These are phyloP conservation scores for Stenichneumon culpator DNA, from an alignment of 2,888 invertebrate species.

Conservation along the genomic window DNA sequence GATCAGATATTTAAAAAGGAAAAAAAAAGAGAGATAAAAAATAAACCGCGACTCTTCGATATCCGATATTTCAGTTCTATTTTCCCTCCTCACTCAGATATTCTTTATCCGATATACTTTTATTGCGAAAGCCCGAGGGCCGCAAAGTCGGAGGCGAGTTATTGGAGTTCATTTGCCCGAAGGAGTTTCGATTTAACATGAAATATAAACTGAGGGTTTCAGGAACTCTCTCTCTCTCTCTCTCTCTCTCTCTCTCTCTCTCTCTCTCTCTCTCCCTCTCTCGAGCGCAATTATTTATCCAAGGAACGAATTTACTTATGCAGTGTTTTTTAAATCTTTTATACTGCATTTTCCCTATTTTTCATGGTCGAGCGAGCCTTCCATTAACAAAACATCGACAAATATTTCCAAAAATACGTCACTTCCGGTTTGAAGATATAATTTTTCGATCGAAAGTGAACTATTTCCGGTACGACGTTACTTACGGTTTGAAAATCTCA, in stretches of 20 bases:
- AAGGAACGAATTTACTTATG: not conserved
- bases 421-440: no score
- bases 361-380: not conserved
- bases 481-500: no score
- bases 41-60: slow-evolving; percentile 34
- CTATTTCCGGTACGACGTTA: no score
- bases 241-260: slow-evolving; percentile 11
- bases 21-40: not conserved
- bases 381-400: not conserved
- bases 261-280: slow-evolving; percentile 4
- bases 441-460: no score
- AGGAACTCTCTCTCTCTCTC: not conserved
- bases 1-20: slow-evolving; percentile 59
- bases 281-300: not conserved
- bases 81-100: slow-evolving; percentile 70
- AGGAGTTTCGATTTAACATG: slow-evolving; percentile 33
- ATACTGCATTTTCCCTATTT: not conserved
- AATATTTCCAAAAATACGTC: not conserved
- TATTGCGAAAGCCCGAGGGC: slow-evolving; percentile 43
- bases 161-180: slow-evolving; percentile 53
- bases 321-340: not conserved
- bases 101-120: slow-evolving; percentile 34
- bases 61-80: slow-evolving; percentile 56
- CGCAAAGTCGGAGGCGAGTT: slow-evolving; percentile 32
- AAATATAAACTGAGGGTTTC: not conserved